Evolutionary conservation across 2,888 invertebrate species (phyloP).

Genomic region (Xanthorhoe designata): DNA sequence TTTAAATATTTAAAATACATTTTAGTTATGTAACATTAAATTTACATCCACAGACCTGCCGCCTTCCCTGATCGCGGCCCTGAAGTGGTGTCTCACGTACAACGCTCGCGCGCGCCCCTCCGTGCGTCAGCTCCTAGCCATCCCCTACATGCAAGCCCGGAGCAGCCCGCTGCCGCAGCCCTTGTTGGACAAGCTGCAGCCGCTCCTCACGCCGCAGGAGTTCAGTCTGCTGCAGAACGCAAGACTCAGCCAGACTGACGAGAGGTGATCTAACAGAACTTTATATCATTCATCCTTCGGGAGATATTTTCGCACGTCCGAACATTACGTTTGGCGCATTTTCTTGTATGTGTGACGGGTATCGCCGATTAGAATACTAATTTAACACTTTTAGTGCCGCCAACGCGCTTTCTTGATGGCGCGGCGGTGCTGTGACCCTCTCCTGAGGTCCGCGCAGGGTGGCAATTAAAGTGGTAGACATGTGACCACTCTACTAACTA

Average conservation of each 20-base stretch:
- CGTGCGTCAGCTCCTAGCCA: constrained; percentile 89
- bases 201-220: constrained; percentile 62
- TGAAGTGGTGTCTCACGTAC: constrained; percentile 90
- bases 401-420: no score
- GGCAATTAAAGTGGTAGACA: no score
- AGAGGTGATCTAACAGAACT: constrained; percentile 6
- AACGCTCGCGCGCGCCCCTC: constrained; percentile 90
- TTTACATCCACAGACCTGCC: constrained; percentile 76
- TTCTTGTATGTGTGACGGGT: neutral
- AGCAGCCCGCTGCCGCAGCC: constrained; percentile 51
- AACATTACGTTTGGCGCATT: neutral
- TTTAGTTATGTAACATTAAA: neutral
- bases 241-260: constrained; percentile 45
- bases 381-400: neutral
- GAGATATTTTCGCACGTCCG: neutral
- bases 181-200: constrained; percentile 61
- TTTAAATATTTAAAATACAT: neutral
- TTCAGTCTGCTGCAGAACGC: constrained; percentile 57
- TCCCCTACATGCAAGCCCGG: constrained; percentile 65
- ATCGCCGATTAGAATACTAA: neutral
- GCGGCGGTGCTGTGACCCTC: no score
- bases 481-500: no score
- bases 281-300: neutral
- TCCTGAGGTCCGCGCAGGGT: no score
- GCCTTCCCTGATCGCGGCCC: constrained; percentile 86